Conservation (phyloP, 2,797 vertebrate genomes). For the Setipinna tenuifilis region DNA sequence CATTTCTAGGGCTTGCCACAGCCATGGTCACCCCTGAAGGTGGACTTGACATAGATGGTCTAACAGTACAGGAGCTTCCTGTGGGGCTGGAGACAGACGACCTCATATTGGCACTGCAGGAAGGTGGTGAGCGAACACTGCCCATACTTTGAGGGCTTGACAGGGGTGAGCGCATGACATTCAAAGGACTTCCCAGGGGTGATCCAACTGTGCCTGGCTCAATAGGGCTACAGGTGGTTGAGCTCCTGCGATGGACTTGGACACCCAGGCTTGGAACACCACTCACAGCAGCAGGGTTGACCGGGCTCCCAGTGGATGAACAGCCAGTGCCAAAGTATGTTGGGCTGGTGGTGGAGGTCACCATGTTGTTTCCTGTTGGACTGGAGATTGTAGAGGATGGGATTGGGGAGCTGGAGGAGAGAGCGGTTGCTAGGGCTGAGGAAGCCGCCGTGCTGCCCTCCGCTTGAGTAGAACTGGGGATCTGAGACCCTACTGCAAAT, state of each 20-base stretch:
- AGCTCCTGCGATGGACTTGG: constrained; percentile 83
- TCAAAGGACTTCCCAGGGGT: constrained; percentile 91
- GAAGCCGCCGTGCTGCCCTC: constrained; percentile 78
- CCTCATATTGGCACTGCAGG: constrained; percentile 87
- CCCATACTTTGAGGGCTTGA: constrained; percentile 93
- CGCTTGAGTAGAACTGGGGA: constrained; percentile 76
- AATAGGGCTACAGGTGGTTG: constrained; percentile 89
- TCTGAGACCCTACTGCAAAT: constrained; percentile 63
- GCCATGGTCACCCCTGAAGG: constrained; percentile 80
- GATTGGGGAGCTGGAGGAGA: constrained; percentile 85
- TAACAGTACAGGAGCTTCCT: constrained; percentile 78
- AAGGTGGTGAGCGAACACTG: constrained; percentile 91
- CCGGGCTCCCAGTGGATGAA: constrained; percentile 82
- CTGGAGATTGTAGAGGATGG: constrained; percentile 86
- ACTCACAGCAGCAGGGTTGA: constrained; percentile 82
- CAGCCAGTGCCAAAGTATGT: constrained; percentile 84
- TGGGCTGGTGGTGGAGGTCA: constrained; percentile 90
- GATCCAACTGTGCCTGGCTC: constrained; percentile 89
- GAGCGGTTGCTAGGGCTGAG: constrained; percentile 81
- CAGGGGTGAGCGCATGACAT: constrained; percentile 94
- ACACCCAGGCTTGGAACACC: constrained; percentile 68
- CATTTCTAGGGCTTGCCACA: constrained; percentile 86
- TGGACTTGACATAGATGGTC: constrained; percentile 91
- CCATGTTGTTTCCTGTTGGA: constrained; percentile 88
- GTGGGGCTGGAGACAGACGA: constrained; percentile 93